A percentile compares a stretch with the other conserved stretches of the same genome.
phyloP scores from a whole-genome alignment of 1,140 invertebrate genomes.

The Triops cancriformis region DNA sequence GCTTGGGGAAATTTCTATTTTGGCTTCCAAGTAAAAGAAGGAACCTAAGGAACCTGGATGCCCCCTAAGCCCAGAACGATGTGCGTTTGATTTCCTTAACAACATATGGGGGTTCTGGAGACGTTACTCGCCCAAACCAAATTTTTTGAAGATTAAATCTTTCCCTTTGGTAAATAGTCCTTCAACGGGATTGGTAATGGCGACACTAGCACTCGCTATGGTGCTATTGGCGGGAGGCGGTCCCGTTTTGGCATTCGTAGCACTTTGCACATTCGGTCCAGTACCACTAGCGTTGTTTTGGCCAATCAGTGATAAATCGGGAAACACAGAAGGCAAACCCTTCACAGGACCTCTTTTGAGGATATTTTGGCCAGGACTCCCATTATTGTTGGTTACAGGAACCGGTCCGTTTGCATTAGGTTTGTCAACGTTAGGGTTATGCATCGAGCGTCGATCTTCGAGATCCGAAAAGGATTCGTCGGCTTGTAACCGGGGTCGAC shows the following conservation, averaged over 20 bases:
- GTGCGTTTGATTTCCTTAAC: slow-evolving; percentile 8
- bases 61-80: not conserved
- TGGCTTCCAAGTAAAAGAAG: slow-evolving; percentile 3
- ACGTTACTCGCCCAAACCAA: slow-evolving; percentile 45
- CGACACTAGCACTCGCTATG: slow-evolving; percentile 51
- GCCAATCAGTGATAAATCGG: slow-evolving; percentile 17
- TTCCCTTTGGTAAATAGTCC: slow-evolving; percentile 75
- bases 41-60: not conserved
- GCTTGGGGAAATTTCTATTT: slow-evolving; percentile 14
- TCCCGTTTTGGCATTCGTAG: slow-evolving; percentile 17
- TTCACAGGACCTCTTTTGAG: slow-evolving; percentile 5
- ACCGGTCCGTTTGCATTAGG: not conserved
- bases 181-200: slow-evolving; percentile 36
- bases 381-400: not conserved
- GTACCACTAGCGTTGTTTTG: slow-evolving; percentile 17
- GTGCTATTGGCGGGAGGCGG: slow-evolving; percentile 29
- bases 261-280: slow-evolving; percentile 16
- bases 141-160: slow-evolving; percentile 84
- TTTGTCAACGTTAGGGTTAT: not conserved
- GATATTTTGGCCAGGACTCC: not conserved
- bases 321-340: slow-evolving; percentile 18
- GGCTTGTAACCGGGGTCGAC: slow-evolving; percentile 11
- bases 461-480: slow-evolving; percentile 26
- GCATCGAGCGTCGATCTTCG: slow-evolving; percentile 16
- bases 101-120: not conserved